phyloP scores from a whole-genome alignment of 2,113 vertebrate genomes.

The Microcebus griseorufus region DNA sequence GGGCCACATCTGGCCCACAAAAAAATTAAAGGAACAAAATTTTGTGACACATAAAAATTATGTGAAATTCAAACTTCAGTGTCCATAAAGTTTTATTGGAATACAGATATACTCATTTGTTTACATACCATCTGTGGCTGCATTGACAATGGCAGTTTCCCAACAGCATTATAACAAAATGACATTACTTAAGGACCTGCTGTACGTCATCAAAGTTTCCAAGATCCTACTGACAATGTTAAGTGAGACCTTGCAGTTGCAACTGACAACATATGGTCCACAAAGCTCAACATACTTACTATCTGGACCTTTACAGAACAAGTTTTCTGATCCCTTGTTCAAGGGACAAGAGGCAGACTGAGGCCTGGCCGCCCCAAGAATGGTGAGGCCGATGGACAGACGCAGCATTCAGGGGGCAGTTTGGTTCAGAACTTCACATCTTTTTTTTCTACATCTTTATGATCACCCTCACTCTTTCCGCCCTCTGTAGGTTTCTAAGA shows the following conservation, averaged over 20 bases:
- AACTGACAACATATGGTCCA: neutral
- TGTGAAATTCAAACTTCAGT: neutral
- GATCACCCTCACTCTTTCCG: neutral
- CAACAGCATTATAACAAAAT: neutral
- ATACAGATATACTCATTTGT: neutral
- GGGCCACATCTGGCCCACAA: neutral
- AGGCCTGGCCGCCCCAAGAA: neutral
- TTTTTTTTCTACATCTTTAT: neutral
- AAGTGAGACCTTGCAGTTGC: neutral
- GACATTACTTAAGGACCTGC: neutral
- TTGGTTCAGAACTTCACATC: neutral
- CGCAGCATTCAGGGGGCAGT: neutral
- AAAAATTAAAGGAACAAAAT: neutral
- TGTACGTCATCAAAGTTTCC: neutral
- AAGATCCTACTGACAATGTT: neutral
- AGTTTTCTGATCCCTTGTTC: neutral
- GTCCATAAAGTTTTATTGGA: neutral
- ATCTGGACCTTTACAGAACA: neutral
- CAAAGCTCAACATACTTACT: neutral
- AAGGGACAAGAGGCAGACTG: neutral
- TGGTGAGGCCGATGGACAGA: neutral
- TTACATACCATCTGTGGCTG: neutral
- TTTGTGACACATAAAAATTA: neutral
- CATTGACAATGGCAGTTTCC: neutral
- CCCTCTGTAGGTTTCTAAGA: neutral